Evolutionary conservation across 92 coral and sea anemone species (phyloP).

Genomic region (Epizoanthus scotinus): DNA sequence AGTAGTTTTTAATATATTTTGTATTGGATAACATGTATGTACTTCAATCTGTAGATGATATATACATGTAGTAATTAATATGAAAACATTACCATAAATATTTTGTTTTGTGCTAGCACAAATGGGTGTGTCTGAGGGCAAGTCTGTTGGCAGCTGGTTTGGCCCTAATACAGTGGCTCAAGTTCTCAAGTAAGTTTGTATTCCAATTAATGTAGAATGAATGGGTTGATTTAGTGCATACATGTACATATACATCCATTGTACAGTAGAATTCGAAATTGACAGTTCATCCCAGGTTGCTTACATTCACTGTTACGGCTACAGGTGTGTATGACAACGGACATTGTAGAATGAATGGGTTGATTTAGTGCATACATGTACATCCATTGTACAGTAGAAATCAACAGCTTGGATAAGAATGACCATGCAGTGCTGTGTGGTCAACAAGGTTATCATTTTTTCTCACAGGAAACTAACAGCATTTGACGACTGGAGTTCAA

Average conservation of each 20-base stretch:
- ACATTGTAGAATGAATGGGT: background rate
- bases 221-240: no score
- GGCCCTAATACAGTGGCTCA: conserved; percentile 98
- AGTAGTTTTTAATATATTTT: no score
- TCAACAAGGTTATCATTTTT: background rate
- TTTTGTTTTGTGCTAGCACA: conserved; percentile 65
- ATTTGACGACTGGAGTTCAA: conserved; percentile 96
- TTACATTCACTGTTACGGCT: no score
- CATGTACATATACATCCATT: no score
- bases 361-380: no score
- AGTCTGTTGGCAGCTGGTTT: conserved; percentile 97
- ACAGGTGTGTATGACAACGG: no score
- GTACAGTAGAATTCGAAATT: no score
- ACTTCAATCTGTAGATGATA: no score
- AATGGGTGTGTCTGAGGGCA: conserved; percentile 99
- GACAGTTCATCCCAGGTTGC: no score
- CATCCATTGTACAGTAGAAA: no score
- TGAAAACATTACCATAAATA: background rate
- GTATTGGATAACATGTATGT: no score
- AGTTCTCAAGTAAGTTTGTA: conserved; percentile 84
- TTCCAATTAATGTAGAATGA: background rate
- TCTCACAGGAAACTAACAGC: conserved; percentile 72
- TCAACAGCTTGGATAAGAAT: no score
- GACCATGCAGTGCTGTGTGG: background rate
- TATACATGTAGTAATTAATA: background rate